Base-by-base conservation (phyloP, 2,113 vertebrate genomes). In the Mus pahari region DNA sequence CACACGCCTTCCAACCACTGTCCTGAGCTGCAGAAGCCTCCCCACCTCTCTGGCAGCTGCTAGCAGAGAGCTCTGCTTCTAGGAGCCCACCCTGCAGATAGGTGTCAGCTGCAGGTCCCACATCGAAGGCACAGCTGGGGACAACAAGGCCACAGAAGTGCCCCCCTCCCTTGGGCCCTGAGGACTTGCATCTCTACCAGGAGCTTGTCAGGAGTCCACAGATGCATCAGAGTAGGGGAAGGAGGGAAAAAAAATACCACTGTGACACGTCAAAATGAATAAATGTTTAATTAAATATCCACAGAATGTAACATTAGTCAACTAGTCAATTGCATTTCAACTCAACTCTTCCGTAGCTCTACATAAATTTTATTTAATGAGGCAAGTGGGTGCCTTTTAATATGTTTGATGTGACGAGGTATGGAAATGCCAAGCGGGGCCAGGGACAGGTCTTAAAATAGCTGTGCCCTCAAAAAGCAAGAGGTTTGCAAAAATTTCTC, bases 321-420 rank as follows among this genome's bases (percentile, higher is more conserved):
- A 73, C 86, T 39, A 95, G 94, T 95, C 94, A 71, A 77, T 42
- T 83, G 74, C 78, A 75, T 84, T 94, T 91, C 91, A 91, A 68
- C 95, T 86, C 95, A 62, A 53, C 9, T 66, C 91, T 94, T n/a
- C 26, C 33, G 28, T 1, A 28, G 88, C 70, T 87, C 84, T 53
- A 92, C 87, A 95, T 94, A 95, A 89, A 94, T 94, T 92, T 91
- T 86, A 89, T 89, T 93, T 97, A 97, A 97, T 96, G 96, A 96
- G 96, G 97, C 82, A 60, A 71, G 95, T 92, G 93, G 91, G 94
- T 75, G 89, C 83, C 89, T 97, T 83, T 73, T 83, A 94, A 86
- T 75, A 62, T 70, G 70, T 96, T 64, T 87, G 96, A 95, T 33
- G 68, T 95, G 92, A 87, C 1, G 22, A 10, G 16, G 78, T 58